Base-by-base conservation (phyloP, 2,888 invertebrate species). In the Machimus atricapillus region DNA sequence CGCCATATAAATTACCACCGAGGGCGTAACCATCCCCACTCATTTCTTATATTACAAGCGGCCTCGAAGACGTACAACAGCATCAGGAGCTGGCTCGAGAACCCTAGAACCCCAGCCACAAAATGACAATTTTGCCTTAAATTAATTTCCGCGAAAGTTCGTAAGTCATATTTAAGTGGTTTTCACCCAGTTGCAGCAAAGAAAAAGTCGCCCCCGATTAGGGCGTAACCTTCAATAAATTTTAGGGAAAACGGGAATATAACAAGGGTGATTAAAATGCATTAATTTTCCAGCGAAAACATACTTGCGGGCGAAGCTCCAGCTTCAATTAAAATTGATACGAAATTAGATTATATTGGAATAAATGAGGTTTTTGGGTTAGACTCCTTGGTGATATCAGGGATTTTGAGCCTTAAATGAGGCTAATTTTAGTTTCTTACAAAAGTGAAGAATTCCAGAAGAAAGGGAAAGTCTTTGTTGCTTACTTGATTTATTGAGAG, bases 51-150 rank as follows among this genome's bases (percentile, higher is more conserved):
- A 66, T 66, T 66, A 66, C 66, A 66, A 66, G 27, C n/a, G 27
- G 23, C 66, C 66, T 23, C 66, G 66, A 56, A 56, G 56, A 66
- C 66, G 66, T 19, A 66, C 23, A 23, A 66, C 66, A 66, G 56
- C 19, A 46, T 12, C 56, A 19, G 8, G 56, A 56, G 19, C 56
- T 40, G 40, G 9, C 40, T 40, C 40, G 2, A 37, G 40, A 40
- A 40, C 34, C 7, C 34, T 34, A 34, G 34, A 40, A 40, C 9
- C 40, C 19, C 9, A 19, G 12, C 66, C 66, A 66, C 66, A 27
- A 66, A 66, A 79, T 79, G 79, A 79, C 79, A 79, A 79, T 79
- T 79, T 79, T 79, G 52, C 52, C 79, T 79, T 52, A 79, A 79
- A 79, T 79, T 79, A 79, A 79, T 79, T 79, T 79, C 52, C 46